Percentiles rank a stretch among this genome's conserved stretches.
Conservation (phyloP, 2,888 invertebrate species). For the Malthinus seriepunctatus region DNA sequence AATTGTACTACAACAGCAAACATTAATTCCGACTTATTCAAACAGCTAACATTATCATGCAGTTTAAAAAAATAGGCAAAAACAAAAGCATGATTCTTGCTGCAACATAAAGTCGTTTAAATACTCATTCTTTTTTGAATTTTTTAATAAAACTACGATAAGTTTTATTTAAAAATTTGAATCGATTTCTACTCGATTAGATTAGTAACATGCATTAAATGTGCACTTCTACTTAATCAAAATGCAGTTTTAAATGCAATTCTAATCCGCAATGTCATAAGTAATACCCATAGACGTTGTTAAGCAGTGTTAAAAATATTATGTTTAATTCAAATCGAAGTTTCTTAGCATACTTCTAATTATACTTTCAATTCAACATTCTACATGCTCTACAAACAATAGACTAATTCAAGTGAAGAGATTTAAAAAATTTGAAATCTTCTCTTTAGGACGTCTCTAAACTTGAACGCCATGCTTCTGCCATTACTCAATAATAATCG, state of each 20-base stretch:
- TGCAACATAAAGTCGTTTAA: not conserved
- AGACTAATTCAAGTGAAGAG: conserved; percentile 19
- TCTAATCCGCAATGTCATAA: too few relatives aligned
- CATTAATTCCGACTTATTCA: too few relatives aligned
- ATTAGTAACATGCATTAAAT: conserved; percentile 22
- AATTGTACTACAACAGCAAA: too few relatives aligned
- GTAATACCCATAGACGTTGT: conserved; percentile 9
- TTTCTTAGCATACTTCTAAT: not conserved
- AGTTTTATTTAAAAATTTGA: not conserved
- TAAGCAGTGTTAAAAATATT: not conserved
- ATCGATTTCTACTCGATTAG: not conserved
- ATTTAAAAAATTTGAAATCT: conserved; percentile 1
- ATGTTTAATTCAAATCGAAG: conserved; percentile 9
- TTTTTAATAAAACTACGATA: not conserved
- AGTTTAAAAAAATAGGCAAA: not conserved
- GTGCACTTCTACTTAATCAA: conserved; percentile 24
- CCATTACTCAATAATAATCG: conserved; percentile 19
- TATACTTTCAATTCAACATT: conserved; percentile 3
- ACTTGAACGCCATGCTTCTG: conserved; percentile 24
- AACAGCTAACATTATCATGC: not conserved
- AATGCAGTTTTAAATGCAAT: not conserved
- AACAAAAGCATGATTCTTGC: not conserved
- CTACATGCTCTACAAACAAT: conserved; percentile 5
- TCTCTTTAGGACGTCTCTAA: conserved; percentile 11
- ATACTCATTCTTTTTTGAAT: not conserved